Base-by-base conservation (phyloP, 2,113 vertebrate species). In the Maccullochella peelii region DNA sequence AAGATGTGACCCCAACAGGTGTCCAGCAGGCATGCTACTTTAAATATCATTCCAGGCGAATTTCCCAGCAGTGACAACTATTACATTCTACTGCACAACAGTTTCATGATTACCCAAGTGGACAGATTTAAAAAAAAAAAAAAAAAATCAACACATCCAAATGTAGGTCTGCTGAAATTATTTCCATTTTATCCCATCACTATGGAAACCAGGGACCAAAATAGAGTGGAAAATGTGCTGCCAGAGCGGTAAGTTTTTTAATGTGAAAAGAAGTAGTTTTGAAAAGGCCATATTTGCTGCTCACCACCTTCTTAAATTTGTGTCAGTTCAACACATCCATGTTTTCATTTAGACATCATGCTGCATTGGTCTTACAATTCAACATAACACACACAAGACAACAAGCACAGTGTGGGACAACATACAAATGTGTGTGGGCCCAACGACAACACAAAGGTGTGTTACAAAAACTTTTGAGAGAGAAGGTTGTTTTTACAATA, bases 141-240 rank as follows among this genome's bases (percentile, higher is more conserved):
- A 68, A 63, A 86, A 66, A 82, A 87, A 84, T 80, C 73, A 84
- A 89, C 87, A 84, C 69, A 85, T 83, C 67, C 73, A 82, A 86
- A 89, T 85, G 81, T 87, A 86, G 89, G 82, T 88, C 75, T 85
- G 66, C 68, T 73, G 84, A 83, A 80, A 86, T 88, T 20, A 87
- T 86, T 85, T 89, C 79, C 67, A 80, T 87, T 89, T 87, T 76
- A 85, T 77, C 73, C 71, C 63, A 92, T 93, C 80, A 25, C 93
- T 91, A 94, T 94, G 88, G 91, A 91, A 94, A 94, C 91, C 83
- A 85, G 23, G 81, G 85, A 89, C 89, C 65, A 88, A 88, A 90
- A 87, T 83, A 87, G 85, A 85, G 69, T 77, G n/a, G 57, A 73
- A 83, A 83, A 86, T 84, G 68, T 77, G 67, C 78, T 84, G 84